Conservation (phyloP, 2,888 invertebrate genomes). For the Miltochrista miniata region DNA sequence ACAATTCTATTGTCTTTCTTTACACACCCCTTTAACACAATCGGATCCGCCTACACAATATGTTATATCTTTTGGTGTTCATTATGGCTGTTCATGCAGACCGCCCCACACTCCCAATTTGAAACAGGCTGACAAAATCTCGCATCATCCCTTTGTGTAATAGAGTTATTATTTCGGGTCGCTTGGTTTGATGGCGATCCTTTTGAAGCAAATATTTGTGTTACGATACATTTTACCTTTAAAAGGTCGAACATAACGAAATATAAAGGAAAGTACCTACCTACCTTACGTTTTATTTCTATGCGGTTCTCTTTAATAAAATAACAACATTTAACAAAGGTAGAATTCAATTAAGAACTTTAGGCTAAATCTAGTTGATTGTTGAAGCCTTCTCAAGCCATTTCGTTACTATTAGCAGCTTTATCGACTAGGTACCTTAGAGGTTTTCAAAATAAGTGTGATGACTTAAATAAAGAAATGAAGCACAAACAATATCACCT, state of each 20-base stretch:
- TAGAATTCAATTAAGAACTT: too few relatives aligned
- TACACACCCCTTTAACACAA: conserved; percentile 11
- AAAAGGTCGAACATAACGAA: conserved; percentile 3
- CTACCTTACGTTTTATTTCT: neutral
- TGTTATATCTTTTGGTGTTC: conserved; percentile 40
- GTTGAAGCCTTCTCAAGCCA: conserved; percentile 28
- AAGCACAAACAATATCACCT: too few relatives aligned
- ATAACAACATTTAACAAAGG: too few relatives aligned
- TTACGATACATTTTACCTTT: conserved; percentile 16
- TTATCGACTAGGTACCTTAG: too few relatives aligned
- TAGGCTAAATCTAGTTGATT: conserved; percentile 33
- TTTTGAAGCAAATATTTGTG: conserved; percentile 31
- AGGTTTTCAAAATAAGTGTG: too few relatives aligned
- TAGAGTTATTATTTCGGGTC: conserved; percentile 73
- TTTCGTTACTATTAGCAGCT: too few relatives aligned
- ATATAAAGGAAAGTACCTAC: neutral
- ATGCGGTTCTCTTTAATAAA: neutral
- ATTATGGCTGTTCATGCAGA: conserved; percentile 46
- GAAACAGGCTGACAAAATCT: conserved; percentile 71
- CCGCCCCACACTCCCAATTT: conserved; percentile 58
- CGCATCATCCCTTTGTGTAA: conserved; percentile 69
- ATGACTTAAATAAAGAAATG: too few relatives aligned
- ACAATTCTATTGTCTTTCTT: neutral
- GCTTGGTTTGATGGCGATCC: conserved; percentile 66
- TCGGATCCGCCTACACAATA: conserved; percentile 35